Evolutionary conservation across 2,113 vertebrate species (phyloP), one percentile per base, ranked within the genome.

Genomic region (Onychostoma macrolepis): DNA sequence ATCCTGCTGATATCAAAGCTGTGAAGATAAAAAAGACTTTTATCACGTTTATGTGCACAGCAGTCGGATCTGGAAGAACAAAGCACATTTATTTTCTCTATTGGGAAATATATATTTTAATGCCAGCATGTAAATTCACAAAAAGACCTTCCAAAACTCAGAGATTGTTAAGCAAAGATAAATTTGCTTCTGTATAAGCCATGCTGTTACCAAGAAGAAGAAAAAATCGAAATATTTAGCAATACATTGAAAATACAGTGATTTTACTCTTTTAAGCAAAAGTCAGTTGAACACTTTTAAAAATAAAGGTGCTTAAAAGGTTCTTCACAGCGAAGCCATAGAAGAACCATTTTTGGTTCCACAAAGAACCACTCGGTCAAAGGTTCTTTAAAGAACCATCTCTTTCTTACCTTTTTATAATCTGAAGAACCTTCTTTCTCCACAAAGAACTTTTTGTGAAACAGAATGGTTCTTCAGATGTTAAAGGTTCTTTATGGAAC

Each of bases 1-100:
- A 95, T 91, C 95, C 92, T 12, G 94, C 94, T 80, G 94, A 95
- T 94, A 95, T 95, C 91, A 95, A 92, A 89, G 94, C 94, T 95
- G 92, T 86, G 74, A 50, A 63, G 76, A 87, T n/a, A 45, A 48
- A n/a, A 21, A 41, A 67, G 1, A 78, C 38, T 36, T 50, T 83
- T 69, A 28, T 50, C 4, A 36, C 10, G 56, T 53, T 53, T 30
- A 21, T 21, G 13, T 53, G n/a, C 41, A 76, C 38, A 76, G 24
- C 41, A 76, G 74, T 76, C 6, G 12, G 9, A 26, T 78, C n/a
- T 78, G 28, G 45, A 78, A 45, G 72, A 45, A 76, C 24, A 76
- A 45, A 26, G 41, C 24, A 9, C 24, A 67, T 61, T 61, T 2
- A 76, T 26, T 76, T 76, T 28, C 72, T 45, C 43, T 15, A 76